phyloP scores from a whole-genome alignment of 2,888 invertebrate species.

The Hermaeophaga mercurialis region DNA sequence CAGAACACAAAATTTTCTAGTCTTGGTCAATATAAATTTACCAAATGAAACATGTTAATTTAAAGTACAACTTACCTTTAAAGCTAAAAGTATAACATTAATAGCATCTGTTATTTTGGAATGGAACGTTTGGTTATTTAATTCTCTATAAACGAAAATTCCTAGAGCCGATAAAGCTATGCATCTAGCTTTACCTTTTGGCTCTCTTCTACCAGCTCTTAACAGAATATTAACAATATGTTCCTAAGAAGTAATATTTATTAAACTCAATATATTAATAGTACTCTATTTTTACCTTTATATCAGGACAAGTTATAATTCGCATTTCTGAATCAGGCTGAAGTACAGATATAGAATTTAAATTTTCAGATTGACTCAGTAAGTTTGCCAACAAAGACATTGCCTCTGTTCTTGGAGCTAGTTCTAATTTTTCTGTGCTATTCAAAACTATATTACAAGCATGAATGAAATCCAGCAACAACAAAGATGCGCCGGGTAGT shows the following conservation, averaged over 20 bases:
- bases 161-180: constrained; percentile 87
- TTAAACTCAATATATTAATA: background rate
- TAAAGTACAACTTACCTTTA: constrained; percentile 65
- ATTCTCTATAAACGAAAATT: constrained; percentile 72
- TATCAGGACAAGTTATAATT: constrained; percentile 70
- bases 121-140: constrained; percentile 66
- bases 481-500: constrained; percentile 84
- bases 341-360: constrained; percentile 62
- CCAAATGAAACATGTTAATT: too few relatives aligned
- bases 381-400: constrained; percentile 87
- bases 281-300: constrained; percentile 68
- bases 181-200: constrained; percentile 85
- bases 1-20: too few relatives aligned
- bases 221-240: constrained; percentile 86
- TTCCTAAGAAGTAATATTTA: constrained; percentile 63
- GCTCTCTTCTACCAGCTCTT: constrained; percentile 86
- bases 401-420: constrained; percentile 83
- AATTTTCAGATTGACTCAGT: constrained; percentile 76
- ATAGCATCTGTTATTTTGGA: constrained; percentile 71
- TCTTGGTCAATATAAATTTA: too few relatives aligned
- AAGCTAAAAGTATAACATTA: constrained; percentile 68
- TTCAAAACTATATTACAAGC: constrained; percentile 88
- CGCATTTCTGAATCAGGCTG: constrained; percentile 65
- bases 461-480: constrained; percentile 87
- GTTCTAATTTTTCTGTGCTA: constrained; percentile 73